Evolutionary conservation across 2,888 invertebrate species (phyloP).

Genomic region (Hemicrepidius hirtus): DNA sequence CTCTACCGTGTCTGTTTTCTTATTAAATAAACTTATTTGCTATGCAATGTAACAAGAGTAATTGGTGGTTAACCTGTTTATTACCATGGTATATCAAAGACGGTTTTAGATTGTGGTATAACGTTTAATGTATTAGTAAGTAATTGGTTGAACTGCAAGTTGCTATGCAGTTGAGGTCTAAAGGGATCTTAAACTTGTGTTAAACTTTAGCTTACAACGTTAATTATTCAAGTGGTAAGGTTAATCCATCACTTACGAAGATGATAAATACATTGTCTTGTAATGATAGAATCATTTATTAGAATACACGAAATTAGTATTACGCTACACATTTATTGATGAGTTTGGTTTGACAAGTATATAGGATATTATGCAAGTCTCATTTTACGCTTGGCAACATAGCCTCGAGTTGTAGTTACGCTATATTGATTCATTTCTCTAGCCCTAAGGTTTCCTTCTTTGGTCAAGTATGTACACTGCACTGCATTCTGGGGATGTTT

Average conservation of each 20-base stretch:
- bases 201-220: constrained; percentile 23
- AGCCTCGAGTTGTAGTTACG: constrained; percentile 30
- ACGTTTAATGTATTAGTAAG: too few species aligned
- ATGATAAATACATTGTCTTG: constrained; percentile 24
- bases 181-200: constrained; percentile 12
- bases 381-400: constrained; percentile 38
- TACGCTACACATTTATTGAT: too few species aligned
- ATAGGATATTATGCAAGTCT: constrained; percentile 9
- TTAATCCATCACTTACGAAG: constrained; percentile 28
- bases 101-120: too few species aligned
- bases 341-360: too few species aligned
- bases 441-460: constrained; percentile 40
- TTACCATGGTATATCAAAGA: too few species aligned
- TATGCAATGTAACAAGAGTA: too few species aligned
- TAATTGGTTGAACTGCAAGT: neutral
- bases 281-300: constrained; percentile 11
- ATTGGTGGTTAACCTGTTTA: too few species aligned
- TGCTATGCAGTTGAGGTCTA: constrained; percentile 1
- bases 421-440: constrained; percentile 42
- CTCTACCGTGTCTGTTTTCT: too few species aligned
- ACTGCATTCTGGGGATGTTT: constrained; percentile 24
- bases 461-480: constrained; percentile 39
- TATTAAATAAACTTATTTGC: too few species aligned
- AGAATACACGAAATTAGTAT: too few species aligned
- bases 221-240: constrained; percentile 25